These are phyloP conservation scores for Thera obeliscata DNA, from an alignment of 2,888 invertebrate species.

Conservation along the genomic window DNA sequence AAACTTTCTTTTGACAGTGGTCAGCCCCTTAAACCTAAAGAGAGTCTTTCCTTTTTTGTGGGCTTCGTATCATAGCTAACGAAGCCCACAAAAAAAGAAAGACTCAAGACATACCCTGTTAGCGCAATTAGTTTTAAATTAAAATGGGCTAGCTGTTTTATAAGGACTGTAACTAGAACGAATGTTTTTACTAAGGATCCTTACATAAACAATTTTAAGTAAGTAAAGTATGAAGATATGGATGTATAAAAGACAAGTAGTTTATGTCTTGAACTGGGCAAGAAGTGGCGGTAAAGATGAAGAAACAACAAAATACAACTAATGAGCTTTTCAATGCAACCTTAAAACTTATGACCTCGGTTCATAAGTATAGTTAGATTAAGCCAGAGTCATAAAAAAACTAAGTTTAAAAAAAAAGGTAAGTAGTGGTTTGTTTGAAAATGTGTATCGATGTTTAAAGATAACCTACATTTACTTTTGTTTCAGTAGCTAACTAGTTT, in stretches of 20 bases:
- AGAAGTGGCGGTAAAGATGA: not conserved
- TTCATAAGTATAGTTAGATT: not conserved
- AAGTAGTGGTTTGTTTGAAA: too few species aligned
- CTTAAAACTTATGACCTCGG: not conserved
- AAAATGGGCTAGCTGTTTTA: conserved; percentile 8
- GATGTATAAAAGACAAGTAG: not conserved
- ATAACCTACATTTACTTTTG: not conserved
- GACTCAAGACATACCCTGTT: too few species aligned
- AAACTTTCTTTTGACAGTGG: too few species aligned
- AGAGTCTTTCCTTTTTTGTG: too few species aligned
- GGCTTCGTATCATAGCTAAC: too few species aligned
- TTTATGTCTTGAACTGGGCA: not conserved
- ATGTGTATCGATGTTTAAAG: too few species aligned
- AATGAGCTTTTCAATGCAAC: not conserved
- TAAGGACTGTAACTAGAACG: conserved; percentile 5
- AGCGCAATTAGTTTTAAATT: not conserved
- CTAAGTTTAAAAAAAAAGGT: too few species aligned
- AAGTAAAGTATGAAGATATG: not conserved
- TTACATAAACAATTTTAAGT: conserved; percentile 37
- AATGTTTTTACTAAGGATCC: conserved; percentile 36
- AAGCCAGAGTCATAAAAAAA: too few species aligned
- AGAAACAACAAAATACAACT: conserved; percentile 3
- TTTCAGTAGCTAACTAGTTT: not conserved
- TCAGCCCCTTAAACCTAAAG: too few species aligned
- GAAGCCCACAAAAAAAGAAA: too few species aligned